Evolutionary conservation across 2,113 vertebrate species (phyloP), one percentile per base, ranked within the genome.

Genomic region (Dipodomys spectabilis): DNA sequence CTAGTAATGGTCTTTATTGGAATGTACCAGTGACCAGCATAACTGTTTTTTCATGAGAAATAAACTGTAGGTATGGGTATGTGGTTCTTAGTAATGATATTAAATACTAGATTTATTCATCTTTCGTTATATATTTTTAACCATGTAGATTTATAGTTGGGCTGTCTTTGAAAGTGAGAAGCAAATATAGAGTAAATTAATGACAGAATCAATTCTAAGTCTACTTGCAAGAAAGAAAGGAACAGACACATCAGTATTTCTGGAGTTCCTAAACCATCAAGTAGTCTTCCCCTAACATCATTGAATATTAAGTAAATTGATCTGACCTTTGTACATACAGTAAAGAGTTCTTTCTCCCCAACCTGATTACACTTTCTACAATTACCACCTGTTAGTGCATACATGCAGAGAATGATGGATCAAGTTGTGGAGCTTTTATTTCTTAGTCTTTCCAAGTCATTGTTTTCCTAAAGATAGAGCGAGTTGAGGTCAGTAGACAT

Each of bases 81-180:
- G 15, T 12, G 78, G 5, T 73, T 86, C 13, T 80, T 73, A 32
- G 3, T 20, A 60, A 65, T 23, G 22, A 71, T 23, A 68, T 73
- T 71, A 68, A 3, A 89, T 7, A 16, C 6, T 68, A 86, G 35
- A 22, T 73, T 77, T 78, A 62, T 69, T 68, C 44, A 30, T 68
- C 75, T 74, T 20, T 90, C 30, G 6, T 62, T 7, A 25, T 30
- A 7, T 83, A 7, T 78, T 78, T 74, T 96, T 85, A 74, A 83
- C 65, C 82, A 95, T 90, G 68, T 16, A 84, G 67, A 44, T 83
- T 92, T 78, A 45, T 94, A 92, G 53, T 92, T 67, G 22, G 77
- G 39, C 85, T 95, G 5, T 90, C 32, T 81, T 79, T 27, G 77
- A 74, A 83, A 95, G 5, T 79, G 22, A 65, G 5, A 92, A 92